Evolutionary conservation across 2,888 invertebrate genomes (phyloP), one percentile per base, ranked within the genome.

Genomic region (Eurytoma adleriae): DNA sequence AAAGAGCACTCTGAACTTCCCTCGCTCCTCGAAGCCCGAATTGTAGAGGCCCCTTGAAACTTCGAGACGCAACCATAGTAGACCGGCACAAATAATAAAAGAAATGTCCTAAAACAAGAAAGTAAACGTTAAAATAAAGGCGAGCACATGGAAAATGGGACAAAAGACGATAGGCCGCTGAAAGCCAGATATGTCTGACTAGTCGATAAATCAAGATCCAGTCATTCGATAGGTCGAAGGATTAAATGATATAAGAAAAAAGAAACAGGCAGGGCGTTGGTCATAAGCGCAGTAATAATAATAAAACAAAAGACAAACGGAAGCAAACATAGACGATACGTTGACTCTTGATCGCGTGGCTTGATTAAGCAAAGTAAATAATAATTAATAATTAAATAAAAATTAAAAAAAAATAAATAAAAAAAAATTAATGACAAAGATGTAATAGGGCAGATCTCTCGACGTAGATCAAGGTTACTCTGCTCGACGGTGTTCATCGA

Each of bases 401-500:
- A 73, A 20, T 52, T 59, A 68, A 56, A 16, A 61, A 13, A 40
- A 50, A 71, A 48, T 62, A 18, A 59, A 74, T 50, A 16, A 74
- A 59, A 70, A 66, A 69, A 67, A 30, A n/a, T 27, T 48, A 78
- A 75, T 66, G 69, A 78, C 59, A 74, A 78, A 72, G 73, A 64
- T 81, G 61, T 69, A 75, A 40, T 10, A 68, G 82, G 75, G 80
- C 80, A 80, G 80, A 80, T 78, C 80, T 82, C 78, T 80, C 76
- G 59, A 79, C 67, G 73, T 81, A 79, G 80, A 80, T 81, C 61
- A 76, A 79, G 40, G 81, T 78, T 83, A 76, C 59, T 83, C 77
- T 79, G 83, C 77, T 83, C 83, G 81, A 81, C 77, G 81, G 81
- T 83, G 83, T 83, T 83, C 83, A 83, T 83, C 83, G 83, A 83